Evolutionary conservation across 2,888 invertebrate genomes (phyloP).

Genomic region (Drosophila neoperkinsi): DNA sequence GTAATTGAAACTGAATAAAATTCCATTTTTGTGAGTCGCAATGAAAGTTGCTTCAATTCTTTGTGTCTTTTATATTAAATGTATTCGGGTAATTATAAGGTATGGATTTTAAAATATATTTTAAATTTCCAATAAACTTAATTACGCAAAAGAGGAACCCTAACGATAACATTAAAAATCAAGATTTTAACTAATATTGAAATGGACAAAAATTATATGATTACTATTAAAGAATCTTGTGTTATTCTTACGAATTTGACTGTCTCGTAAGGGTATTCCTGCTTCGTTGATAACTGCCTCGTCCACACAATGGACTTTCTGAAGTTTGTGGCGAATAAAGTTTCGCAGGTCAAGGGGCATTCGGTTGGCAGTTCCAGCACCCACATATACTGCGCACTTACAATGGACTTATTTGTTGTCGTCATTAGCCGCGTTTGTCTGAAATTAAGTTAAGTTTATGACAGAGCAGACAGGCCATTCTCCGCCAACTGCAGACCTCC

Average conservation of each 20-base stretch:
- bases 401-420: conserved; percentile 67
- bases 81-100: not conserved
- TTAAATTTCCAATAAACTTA: too few relatives aligned
- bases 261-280: conserved; percentile 5
- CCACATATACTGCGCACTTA: conserved; percentile 14
- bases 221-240: not conserved
- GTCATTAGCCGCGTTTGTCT: conserved; percentile 78
- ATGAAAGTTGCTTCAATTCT: not conserved
- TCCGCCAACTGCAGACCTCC: conserved; percentile 19
- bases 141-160: too few relatives aligned
- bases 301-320: conserved; percentile 26
- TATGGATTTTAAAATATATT: too few relatives aligned
- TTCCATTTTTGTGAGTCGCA: accelerated
- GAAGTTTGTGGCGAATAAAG: conserved; percentile 46
- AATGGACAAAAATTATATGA: not conserved
- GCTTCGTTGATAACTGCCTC: conserved; percentile 2
- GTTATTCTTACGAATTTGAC: not conserved
- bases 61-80: not conserved
- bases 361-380: conserved; percentile 28
- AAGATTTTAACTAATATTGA: not conserved
- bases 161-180: not conserved
- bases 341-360: conserved; percentile 43
- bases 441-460: conserved; percentile 78
- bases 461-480: conserved; percentile 43
- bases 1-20: not conserved